Conservation (phyloP, 2,113 vertebrate genomes). For the Eulemur rufifrons region DNA sequence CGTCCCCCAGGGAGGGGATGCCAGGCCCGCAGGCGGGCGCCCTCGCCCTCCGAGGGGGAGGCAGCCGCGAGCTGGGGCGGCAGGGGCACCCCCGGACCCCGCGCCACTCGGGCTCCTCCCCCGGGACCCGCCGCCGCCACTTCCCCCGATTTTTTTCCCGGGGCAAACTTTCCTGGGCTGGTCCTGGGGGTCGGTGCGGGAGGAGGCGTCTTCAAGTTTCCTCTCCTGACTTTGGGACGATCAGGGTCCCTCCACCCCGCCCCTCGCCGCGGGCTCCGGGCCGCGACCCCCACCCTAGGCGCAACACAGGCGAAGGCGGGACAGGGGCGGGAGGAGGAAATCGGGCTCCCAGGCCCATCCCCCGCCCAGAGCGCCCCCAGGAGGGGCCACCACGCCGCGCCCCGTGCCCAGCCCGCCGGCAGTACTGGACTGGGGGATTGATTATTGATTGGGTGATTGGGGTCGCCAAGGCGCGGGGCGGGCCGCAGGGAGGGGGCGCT, state of each 20-base stretch:
- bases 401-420: background rate
- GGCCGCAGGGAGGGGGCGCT: background rate
- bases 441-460: conserved; percentile 67
- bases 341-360: background rate
- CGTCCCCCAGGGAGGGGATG: background rate
- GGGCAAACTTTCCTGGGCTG: conserved; percentile 71
- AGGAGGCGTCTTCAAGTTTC: conserved; percentile 65
- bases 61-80: background rate
- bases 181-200: conserved; percentile 37
- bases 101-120: conserved; percentile 47
- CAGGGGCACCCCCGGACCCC: conserved; percentile 13
- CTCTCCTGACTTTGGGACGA: conserved; percentile 19
- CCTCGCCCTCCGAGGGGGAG: background rate
- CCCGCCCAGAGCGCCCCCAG: background rate
- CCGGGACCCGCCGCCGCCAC: conserved; percentile 24
- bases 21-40: background rate
- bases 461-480: background rate
- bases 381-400: background rate
- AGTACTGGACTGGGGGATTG: conserved; percentile 30
- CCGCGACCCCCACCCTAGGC: background rate
- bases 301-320: background rate
- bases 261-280: background rate
- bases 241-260: background rate
- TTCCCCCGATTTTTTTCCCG: conserved; percentile 39
- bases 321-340: background rate